These are phyloP conservation scores for Monodelphis domestica DNA, from an alignment of 2,797 vertebrate genomes.

Conservation along the genomic window DNA sequence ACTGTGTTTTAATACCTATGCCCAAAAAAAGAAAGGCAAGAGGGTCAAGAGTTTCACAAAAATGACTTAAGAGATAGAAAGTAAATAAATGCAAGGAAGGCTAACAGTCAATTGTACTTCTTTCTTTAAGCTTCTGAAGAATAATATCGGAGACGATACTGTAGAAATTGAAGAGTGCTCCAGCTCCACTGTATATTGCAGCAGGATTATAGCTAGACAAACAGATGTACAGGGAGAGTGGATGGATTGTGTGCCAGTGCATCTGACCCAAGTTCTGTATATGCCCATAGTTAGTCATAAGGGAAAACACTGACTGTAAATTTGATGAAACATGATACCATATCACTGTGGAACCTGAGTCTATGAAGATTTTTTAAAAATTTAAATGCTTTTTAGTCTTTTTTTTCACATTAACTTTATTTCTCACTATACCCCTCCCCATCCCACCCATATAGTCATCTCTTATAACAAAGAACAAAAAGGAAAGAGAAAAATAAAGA, in stretches of 20 bases:
- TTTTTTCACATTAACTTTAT: neutral
- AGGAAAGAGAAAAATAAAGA: neutral
- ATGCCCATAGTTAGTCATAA: neutral
- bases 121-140: neutral
- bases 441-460: neutral
- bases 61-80: neutral
- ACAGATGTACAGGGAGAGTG: neutral
- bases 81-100: neutral
- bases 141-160: neutral
- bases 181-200: neutral
- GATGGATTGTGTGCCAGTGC: neutral
- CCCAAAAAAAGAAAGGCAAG: neutral
- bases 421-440: neutral
- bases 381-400: neutral
- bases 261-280: neutral
- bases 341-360: neutral
- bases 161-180: neutral
- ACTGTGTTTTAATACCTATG: conserved; percentile 35
- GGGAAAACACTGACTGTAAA: neutral
- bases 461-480: neutral
- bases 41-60: neutral
- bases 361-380: neutral
- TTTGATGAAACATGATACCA: neutral
- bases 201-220: neutral
- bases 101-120: neutral